A percentile compares a stretch with the other conserved stretches of the same genome.
These are phyloP conservation scores for Rhodeus uyekii DNA, from an alignment of 2,797 vertebrate genomes.

Conservation along the genomic window DNA sequence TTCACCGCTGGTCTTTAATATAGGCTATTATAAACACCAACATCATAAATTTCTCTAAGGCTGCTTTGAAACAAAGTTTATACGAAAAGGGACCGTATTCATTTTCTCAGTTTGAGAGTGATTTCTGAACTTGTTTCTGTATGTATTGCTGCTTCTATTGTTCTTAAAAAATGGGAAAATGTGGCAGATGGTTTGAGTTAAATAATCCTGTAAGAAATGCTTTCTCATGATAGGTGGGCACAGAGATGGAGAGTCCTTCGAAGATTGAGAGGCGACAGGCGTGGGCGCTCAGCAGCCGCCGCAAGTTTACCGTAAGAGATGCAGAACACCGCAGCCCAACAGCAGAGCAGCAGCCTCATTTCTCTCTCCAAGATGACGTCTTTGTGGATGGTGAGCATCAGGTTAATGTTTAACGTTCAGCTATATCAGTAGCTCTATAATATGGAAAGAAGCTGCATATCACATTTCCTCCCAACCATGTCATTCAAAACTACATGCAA, in stretches of 20 bases:
- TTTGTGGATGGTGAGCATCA: constrained; percentile 69
- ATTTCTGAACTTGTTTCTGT: no score
- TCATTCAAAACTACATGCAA: neutral
- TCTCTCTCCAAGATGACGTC: constrained; percentile 65
- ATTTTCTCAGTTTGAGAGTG: no score
- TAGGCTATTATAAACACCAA: no score
- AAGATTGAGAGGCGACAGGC: constrained; percentile 78
- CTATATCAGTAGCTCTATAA: neutral
- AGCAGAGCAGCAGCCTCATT: neutral
- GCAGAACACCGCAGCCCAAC: constrained; percentile 45
- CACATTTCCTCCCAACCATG: neutral
- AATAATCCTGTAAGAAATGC: neutral
- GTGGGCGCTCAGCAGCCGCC: constrained; percentile 80
- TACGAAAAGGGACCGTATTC: no score
- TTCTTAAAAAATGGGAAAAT: neutral
- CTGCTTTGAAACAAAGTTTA: no score
- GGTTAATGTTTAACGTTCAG: constrained; percentile 7
- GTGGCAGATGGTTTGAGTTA: neutral
- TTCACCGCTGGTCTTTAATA: no score
- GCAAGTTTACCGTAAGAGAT: constrained; percentile 71
- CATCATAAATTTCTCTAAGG: no score
- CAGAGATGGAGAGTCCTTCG: constrained; percentile 74
- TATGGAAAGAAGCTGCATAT: constrained; percentile 21
- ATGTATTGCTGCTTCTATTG: neutral
- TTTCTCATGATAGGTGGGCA: neutral